Percentiles rank a stretch among this genome's conserved stretches.
phyloP scores from a whole-genome alignment of 2,797 vertebrate species.

The Harpagifer antarcticus region DNA sequence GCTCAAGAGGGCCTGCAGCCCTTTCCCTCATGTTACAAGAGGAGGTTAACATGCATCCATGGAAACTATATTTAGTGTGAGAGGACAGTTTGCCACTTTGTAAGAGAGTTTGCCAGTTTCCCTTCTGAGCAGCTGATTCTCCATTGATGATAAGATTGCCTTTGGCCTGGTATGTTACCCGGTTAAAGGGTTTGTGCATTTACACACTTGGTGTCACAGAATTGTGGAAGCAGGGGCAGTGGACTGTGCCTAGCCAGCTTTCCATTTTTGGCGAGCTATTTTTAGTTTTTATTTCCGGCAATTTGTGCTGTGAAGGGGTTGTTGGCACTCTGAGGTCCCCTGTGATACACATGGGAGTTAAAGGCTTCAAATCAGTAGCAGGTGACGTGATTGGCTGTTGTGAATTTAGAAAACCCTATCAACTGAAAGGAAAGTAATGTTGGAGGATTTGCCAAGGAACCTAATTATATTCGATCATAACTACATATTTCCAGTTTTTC shows the following conservation, averaged over 20 bases:
- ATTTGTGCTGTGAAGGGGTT: constrained; percentile 29
- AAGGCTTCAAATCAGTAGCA: not conserved
- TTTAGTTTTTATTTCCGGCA: constrained; percentile 22
- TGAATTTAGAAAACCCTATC: not conserved
- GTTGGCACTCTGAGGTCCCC: constrained; percentile 12
- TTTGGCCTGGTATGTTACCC: constrained; percentile 17
- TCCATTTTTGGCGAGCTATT: constrained; percentile 17
- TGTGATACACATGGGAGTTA: not conserved
- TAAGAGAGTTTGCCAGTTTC: constrained; percentile 1
- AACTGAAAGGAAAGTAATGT: not conserved
- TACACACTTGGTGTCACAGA: constrained; percentile 22
- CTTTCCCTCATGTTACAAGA: not conserved
- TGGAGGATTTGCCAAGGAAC: not conserved
- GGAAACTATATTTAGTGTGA: constrained; percentile 12
- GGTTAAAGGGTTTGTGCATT: constrained; percentile 14
- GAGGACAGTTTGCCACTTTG: constrained; percentile 8
- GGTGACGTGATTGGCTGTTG: not conserved
- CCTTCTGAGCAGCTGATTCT: constrained; percentile 15
- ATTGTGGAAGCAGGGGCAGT: constrained; percentile 14
- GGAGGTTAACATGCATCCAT: not conserved
- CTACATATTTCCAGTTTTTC: not conserved
- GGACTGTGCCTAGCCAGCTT: constrained; percentile 30
- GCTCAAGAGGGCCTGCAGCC: not conserved
- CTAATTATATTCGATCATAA: not conserved
- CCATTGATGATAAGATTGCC: constrained; percentile 14